Evolutionary conservation across 2,888 invertebrate genomes (phyloP), one percentile per base, ranked within the genome.

Genomic region (Opisthograptis luteolata): DNA sequence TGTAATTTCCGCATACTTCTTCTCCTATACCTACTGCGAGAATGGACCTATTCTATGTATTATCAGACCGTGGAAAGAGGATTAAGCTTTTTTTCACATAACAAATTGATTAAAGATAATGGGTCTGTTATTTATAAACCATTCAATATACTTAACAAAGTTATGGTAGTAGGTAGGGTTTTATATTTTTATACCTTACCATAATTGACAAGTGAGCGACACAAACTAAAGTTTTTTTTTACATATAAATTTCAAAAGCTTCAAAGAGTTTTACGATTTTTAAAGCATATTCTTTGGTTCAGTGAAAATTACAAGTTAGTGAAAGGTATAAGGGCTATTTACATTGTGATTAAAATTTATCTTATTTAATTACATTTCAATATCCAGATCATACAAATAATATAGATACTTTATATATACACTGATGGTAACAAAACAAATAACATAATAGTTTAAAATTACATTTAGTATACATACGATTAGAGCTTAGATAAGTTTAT

Each of bases 231-330:
- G n/a, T n/a, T n/a, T n/a, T n/a, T n/a, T n/a, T n/a, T n/a, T 30
- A 14, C 6, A 27, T 14, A 13, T 4, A 10, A 3, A 25, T 25
- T 25, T 25, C 25, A 10, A 25, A 9, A n/a, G 9, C 4, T 25
- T 8, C 24, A 10, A 25, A 25, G 5, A 17, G 17, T 8, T 15
- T 15, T 25, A 28, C 22, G 1, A 19, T 27, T 37, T 30, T 19
- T 12, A 46, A 30, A 40, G 28, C 32, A 32, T 45, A 31, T 43
- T 46, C 39, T 47, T 47, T 41, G 40, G 41, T 47, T 41, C 28
- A 19, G 27, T 47, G 15, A 17, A 15, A 22, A 42, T 24, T 4
- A 28, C n/a, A 41, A 1, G 27, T 37, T 25, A 13, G n/a, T 2
- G 10, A 14, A 7, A 13, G 20, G 22, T 3, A 2, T 4, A 3